Evolutionary conservation across 2,888 invertebrate genomes (phyloP).

Genomic region (Ormia ochracea): DNA sequence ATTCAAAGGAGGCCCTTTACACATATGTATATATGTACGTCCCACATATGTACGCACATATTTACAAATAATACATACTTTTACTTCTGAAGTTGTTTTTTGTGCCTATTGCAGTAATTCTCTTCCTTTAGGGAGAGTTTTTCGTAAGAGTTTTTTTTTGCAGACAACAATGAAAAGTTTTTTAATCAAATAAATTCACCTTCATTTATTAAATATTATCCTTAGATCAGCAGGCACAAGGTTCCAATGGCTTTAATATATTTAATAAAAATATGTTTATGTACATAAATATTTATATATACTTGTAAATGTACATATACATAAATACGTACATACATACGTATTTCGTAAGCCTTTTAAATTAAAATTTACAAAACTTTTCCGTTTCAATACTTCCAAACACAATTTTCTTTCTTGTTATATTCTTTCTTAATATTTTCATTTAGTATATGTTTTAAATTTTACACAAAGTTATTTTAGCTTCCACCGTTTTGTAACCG

Average conservation of each 20-base stretch:
- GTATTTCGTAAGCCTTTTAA: too few species aligned
- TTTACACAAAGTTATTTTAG: slow-evolving; percentile 21
- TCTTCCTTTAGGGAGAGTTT: too few species aligned
- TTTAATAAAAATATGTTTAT: background rate
- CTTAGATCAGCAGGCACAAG: background rate
- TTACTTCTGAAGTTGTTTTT: background rate
- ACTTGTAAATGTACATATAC: too few species aligned
- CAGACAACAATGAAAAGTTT: too few species aligned
- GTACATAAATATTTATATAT: too few species aligned
- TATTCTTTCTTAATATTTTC: background rate
- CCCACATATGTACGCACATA: too few species aligned
- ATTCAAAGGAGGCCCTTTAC: background rate
- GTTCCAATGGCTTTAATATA: background rate
- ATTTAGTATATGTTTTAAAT: slow-evolving; percentile 10
- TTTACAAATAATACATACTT: too few species aligned
- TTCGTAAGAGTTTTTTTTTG: too few species aligned
- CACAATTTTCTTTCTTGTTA: slow-evolving; percentile 4
- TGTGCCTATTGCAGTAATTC: background rate
- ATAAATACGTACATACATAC: too few species aligned
- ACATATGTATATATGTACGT: too few species aligned
- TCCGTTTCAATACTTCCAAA: slow-evolving; percentile 1
- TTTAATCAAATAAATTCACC: slow-evolving; percentile 2
- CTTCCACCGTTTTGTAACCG: slow-evolving; percentile 64
- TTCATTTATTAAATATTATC: background rate
- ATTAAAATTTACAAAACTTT: background rate